Evolutionary conservation across 2,113 vertebrate species (phyloP).

Genomic region (Alethe castanea): DNA sequence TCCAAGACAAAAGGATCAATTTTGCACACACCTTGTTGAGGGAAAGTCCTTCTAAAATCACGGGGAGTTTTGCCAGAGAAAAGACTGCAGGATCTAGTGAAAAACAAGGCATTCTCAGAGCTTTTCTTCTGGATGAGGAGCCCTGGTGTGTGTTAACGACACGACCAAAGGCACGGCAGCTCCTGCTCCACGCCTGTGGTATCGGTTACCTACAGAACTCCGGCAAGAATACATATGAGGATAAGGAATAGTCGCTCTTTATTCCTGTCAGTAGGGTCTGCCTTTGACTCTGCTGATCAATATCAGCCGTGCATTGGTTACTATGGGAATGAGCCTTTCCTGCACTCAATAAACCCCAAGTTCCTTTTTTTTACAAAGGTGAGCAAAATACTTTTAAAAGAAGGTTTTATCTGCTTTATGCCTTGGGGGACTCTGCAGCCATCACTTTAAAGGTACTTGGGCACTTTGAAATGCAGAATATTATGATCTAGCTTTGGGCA

Average conservation of each 20-base stretch:
- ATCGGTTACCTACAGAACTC: constrained; percentile 69
- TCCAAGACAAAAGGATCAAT: background rate
- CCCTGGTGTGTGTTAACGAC: constrained; percentile 43
- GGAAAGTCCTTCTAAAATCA: background rate
- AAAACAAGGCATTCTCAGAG: background rate
- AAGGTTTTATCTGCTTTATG: constrained; percentile 78
- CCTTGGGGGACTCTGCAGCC: constrained; percentile 79
- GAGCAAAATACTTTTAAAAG: constrained; percentile 86
- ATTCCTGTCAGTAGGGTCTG: constrained; percentile 73
- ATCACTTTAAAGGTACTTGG: constrained; percentile 82
- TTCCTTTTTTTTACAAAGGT: constrained; percentile 85
- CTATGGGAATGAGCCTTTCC: constrained; percentile 72
- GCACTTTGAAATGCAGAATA: constrained; percentile 86
- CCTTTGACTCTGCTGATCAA: constrained; percentile 79
- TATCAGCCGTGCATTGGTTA: constrained; percentile 76
- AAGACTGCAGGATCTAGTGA: background rate
- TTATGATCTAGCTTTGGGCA: constrained; percentile 87
- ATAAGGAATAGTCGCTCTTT: constrained; percentile 70
- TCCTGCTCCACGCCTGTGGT: constrained; percentile 59
- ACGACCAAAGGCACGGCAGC: background rate
- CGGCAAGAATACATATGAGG: constrained; percentile 65
- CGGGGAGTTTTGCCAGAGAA: background rate
- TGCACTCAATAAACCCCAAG: constrained; percentile 78
- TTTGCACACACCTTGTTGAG: background rate
- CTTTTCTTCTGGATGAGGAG: constrained; percentile 18